Evolutionary conservation across 1,140 invertebrate species (phyloP), one percentile per base, ranked within the genome.

Genomic region (Cryptotermes secundus): DNA sequence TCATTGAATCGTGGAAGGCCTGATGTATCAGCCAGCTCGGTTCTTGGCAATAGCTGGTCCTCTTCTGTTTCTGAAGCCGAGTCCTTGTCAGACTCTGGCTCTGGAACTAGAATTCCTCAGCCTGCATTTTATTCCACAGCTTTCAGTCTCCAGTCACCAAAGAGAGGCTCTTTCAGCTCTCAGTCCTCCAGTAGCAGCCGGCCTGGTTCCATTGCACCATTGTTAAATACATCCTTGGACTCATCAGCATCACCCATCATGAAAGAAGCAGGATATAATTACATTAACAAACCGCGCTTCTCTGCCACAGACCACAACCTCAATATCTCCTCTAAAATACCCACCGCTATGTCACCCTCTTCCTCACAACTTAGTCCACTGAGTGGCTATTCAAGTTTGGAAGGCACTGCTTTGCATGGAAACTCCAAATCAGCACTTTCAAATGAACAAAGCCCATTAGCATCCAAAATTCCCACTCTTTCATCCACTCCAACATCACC

Each of bases 401-500:
- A 65, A n/a, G n/a, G 59, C 3, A n/a, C 1, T n/a, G 6, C 26
- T 31, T 14, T 31, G 26, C 59, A 65, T n/a, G n/a, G 24, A 31
- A 65, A n/a, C n/a, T n/a, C 59, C 6, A 65, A 31, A 65, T 26
- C 59, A 1, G n/a, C 59, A 59, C 19, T 26, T 65, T 65, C 59
- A 4, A 65, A n/a, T 65, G 59, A 65, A n/a, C 59, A 65, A 1
- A 65, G 24, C 12, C 59, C 59, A n/a, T 65, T 65, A 26, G n/a
- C 12, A n/a, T 65, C 59, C 1, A 65, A 31, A 65, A 65, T 65
- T 65, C 59, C 59, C 24, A 65, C n/a, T 26, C 59, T 65, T 12
- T n/a, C 59, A 65, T 65, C 59, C 26, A 65, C 59, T 65, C 59
- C 59, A 65, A 65, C 59, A 65, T 65, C 59, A 65, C 59, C 59